Conservation (phyloP, 2,113 vertebrate genomes). For the Notechis scutatus region DNA sequence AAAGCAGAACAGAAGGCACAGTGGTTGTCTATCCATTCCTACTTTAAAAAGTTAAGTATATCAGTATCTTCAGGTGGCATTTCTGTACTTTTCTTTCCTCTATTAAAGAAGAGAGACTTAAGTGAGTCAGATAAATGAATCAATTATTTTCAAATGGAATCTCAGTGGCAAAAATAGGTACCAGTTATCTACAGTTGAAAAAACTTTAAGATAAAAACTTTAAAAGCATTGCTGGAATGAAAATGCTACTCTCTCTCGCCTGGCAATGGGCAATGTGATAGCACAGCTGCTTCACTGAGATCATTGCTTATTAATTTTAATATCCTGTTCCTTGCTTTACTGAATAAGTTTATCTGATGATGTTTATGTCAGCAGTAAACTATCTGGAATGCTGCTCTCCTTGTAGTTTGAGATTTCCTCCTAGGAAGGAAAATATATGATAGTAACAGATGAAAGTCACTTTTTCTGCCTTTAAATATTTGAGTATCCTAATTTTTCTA, state of each 20-base stretch:
- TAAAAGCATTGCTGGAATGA: conserved; percentile 14
- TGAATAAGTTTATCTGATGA: conserved; percentile 6
- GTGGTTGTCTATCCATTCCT: background rate
- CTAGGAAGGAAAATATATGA: conserved; percentile 10
- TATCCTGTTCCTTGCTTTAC: conserved; percentile 20
- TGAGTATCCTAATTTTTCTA: conserved; percentile 26
- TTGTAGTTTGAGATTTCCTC: conserved; percentile 8
- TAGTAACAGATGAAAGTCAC: conserved; percentile 36
- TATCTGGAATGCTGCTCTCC: conserved; percentile 23
- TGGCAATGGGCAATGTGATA: conserved; percentile 16
- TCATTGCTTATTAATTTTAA: conserved; percentile 39
- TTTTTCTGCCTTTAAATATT: conserved; percentile 49
- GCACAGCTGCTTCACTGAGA: conserved; percentile 20
- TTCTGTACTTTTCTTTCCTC: conserved; percentile 9
- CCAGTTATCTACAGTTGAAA: background rate
- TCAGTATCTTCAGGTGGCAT: background rate
- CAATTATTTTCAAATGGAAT: background rate
- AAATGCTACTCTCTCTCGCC: conserved; percentile 16
- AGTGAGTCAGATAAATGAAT: background rate
- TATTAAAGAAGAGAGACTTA: background rate
- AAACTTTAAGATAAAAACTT: background rate
- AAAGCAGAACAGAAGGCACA: background rate
- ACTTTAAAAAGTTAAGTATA: background rate
- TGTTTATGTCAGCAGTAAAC: conserved; percentile 11
- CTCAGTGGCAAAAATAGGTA: background rate